Conservation (phyloP, 2,888 invertebrate species). For the Caenorhabditis virilis region DNA sequence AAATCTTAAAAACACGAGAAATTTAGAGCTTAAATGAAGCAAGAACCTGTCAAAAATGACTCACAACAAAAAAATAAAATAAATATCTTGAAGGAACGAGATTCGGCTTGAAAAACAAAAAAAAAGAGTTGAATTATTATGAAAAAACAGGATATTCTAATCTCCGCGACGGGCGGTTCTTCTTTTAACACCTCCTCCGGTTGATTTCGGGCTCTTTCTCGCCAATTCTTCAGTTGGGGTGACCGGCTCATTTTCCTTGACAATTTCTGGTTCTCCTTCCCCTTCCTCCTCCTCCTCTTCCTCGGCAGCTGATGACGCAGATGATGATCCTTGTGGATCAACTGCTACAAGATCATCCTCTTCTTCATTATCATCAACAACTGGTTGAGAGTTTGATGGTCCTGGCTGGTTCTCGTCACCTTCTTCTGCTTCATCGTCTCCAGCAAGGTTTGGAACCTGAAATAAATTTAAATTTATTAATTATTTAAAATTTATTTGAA, state of each 20-base stretch:
- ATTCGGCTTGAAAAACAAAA: not conserved
- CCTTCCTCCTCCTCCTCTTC: constrained; percentile 17
- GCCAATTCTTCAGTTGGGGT: constrained; percentile 32
- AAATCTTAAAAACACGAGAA: no score
- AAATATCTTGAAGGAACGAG: not conserved
- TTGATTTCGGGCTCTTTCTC: constrained; percentile 19
- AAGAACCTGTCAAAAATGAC: no score
- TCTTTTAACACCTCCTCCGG: constrained; percentile 19
- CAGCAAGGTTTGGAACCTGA: no score
- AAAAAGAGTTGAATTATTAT: not conserved
- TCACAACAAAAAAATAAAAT: constrained; percentile 5
- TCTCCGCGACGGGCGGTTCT: constrained; percentile 31
- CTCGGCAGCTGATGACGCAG: constrained; percentile 10
- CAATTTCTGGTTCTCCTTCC: constrained; percentile 9
- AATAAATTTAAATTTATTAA: no score
- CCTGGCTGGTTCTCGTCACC: constrained; percentile 16
- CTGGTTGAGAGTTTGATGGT: constrained; percentile 14
- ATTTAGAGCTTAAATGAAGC: no score
- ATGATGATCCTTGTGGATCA: constrained; percentile 4
- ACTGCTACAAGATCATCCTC: constrained; percentile 3
- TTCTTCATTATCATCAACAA: constrained; percentile 4
- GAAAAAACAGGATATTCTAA: no score
- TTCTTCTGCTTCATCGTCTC: constrained; percentile 6
- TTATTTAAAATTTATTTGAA: not conserved
- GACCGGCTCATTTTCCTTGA: constrained; percentile 29